Evolutionary conservation across 2,888 invertebrate genomes (phyloP).

Genomic region (Mimachlamys varia): DNA sequence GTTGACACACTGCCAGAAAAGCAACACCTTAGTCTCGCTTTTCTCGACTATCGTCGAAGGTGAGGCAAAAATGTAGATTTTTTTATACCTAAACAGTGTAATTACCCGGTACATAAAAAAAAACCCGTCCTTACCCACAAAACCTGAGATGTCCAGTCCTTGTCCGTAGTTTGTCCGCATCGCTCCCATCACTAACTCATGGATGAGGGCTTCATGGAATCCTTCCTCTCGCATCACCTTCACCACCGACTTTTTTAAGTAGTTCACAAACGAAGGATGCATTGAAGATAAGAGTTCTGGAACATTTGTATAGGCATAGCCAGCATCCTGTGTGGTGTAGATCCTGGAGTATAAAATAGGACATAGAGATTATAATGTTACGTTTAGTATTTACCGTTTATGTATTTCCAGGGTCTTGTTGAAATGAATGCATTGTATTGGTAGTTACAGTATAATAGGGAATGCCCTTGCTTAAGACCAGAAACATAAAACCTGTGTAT

Average conservation of each 20-base stretch:
- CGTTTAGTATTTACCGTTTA: no score
- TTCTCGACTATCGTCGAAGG: no score
- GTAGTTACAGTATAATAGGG: no score
- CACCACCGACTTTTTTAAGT: constrained; percentile 77
- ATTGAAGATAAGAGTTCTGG: constrained; percentile 83
- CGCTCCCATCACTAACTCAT: constrained; percentile 84
- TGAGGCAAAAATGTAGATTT: not conserved
- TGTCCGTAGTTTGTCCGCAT: constrained; percentile 86
- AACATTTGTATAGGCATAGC: constrained; percentile 83
- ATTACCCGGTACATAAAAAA: no score
- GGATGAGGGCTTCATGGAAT: constrained; percentile 82
- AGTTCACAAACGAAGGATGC: constrained; percentile 82
- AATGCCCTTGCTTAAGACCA: no score
- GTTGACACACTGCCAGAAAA: no score
- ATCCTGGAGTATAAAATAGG: constrained; percentile 82
- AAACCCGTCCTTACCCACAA: constrained; percentile 82
- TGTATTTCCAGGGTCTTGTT: not conserved
- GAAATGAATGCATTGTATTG: not conserved
- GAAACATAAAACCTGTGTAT: no score
- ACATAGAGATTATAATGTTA: not conserved
- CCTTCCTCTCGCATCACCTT: constrained; percentile 80
- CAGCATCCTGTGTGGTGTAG: constrained; percentile 84
- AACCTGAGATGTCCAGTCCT: constrained; percentile 83
- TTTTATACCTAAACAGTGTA: no score
- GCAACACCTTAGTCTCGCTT: no score